phyloP scores from a whole-genome alignment of 30 jellyfish, hydroid and myxozoan genomes.

The Aurelia aurita complex sp. Pacific region DNA sequence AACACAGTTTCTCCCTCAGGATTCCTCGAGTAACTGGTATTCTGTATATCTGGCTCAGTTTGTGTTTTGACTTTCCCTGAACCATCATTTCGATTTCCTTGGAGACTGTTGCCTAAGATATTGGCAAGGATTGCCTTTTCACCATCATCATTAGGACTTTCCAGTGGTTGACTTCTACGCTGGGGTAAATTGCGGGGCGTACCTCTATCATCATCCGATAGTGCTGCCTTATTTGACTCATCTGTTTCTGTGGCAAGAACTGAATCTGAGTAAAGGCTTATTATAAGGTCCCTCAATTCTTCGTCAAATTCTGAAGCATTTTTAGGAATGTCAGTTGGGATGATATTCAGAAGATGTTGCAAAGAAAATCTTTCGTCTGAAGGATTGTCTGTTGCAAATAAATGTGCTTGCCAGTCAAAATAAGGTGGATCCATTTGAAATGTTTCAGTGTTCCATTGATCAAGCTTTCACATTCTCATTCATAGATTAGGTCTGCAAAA shows the following conservation, averaged over 20 bases:
- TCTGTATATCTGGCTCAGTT: neutral
- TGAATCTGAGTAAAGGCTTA: slow-evolving; percentile 40
- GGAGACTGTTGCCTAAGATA: too few relatives aligned
- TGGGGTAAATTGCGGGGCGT: too few relatives aligned
- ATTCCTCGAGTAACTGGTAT: neutral
- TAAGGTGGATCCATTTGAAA: slow-evolving; percentile 28
- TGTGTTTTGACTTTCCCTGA: neutral
- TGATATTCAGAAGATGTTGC: slow-evolving; percentile 28
- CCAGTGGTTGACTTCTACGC: too few relatives aligned
- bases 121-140: too few relatives aligned
- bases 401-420: slow-evolving; percentile 38
- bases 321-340: slow-evolving; percentile 68
- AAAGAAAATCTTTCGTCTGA: slow-evolving; percentile 17
- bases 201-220: too few relatives aligned
- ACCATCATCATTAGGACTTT: too few relatives aligned
- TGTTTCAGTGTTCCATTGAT: too few relatives aligned
- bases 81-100: too few relatives aligned
- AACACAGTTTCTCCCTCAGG: neutral
- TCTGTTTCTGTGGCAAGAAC: neutral
- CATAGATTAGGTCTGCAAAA: too few relatives aligned
- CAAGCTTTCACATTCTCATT: too few relatives aligned
- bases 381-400: slow-evolving; percentile 15
- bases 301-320: slow-evolving; percentile 63
- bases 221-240: neutral
- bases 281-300: slow-evolving; percentile 45